These are phyloP conservation scores for Trinorchestia longiramus DNA, from an alignment of 1,140 invertebrate species.

Conservation along the genomic window DNA sequence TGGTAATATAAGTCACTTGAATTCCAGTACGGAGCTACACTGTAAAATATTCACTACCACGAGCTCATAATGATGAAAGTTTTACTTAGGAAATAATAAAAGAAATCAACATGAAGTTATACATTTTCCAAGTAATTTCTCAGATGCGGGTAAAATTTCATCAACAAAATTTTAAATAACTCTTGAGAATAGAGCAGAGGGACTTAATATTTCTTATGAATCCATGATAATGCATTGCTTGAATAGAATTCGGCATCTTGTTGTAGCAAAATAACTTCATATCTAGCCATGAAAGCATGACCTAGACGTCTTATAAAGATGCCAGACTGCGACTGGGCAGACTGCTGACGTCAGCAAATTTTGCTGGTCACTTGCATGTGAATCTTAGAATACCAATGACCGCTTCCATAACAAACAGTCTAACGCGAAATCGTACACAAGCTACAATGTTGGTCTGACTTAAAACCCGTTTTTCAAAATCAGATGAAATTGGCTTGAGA, in stretches of 20 bases:
- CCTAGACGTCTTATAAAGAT: neutral
- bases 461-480: too few relatives aligned
- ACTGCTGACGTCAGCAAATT: neutral
- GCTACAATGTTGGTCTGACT: neutral
- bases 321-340: too few relatives aligned
- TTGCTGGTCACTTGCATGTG: neutral
- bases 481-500: too few relatives aligned
- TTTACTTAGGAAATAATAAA: neutral
- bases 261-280: neutral
- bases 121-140: neutral
- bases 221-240: neutral
- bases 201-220: neutral
- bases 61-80: too few relatives aligned
- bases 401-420: neutral
- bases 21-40: too few relatives aligned
- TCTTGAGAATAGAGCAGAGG: neutral
- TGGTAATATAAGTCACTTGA: too few relatives aligned
- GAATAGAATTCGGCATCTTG: neutral
- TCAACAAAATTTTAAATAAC: neutral
- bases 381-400: neutral
- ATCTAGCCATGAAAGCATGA: neutral
- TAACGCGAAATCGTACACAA: neutral
- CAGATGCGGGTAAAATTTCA: neutral
- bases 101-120: neutral
- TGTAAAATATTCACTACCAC: too few relatives aligned